Conservation (phyloP, 2,113 vertebrate genomes). For the Platysternon megacephalum region DNA sequence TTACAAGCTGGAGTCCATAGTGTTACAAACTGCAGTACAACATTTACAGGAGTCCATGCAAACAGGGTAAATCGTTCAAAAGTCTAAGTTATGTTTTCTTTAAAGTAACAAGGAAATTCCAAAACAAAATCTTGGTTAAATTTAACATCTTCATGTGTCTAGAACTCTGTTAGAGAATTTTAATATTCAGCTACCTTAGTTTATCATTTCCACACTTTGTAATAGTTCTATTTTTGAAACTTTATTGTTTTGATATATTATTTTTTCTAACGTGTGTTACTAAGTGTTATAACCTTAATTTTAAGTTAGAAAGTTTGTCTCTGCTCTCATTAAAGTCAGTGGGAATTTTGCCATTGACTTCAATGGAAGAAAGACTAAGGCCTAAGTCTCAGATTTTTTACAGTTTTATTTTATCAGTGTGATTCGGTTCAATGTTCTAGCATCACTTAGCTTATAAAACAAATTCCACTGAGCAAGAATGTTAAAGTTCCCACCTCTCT, state of each 20-base stretch:
- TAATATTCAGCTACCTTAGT: background rate
- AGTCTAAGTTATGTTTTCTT: background rate
- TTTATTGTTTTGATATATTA: background rate
- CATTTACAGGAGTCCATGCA: background rate
- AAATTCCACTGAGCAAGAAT: background rate
- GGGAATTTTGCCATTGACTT: background rate
- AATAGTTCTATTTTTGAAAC: background rate
- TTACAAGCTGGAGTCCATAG: background rate
- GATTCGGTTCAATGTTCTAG: background rate
- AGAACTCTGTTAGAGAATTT: background rate
- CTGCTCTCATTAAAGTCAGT: background rate
- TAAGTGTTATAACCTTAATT: background rate
- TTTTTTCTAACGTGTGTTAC: background rate
- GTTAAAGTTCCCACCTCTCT: background rate
- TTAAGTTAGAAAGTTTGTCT: background rate
- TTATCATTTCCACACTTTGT: background rate
- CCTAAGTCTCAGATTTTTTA: background rate
- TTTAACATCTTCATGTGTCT: background rate
- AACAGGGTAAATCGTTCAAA: background rate
- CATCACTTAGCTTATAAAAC: background rate
- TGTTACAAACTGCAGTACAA: background rate
- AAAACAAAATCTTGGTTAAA: background rate
- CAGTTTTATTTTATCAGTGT: background rate
- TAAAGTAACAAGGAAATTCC: background rate
- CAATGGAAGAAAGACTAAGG: background rate